These are phyloP conservation scores for Parapsyche elsis DNA, from an alignment of 1,140 invertebrate genomes.

Conservation along the genomic window DNA sequence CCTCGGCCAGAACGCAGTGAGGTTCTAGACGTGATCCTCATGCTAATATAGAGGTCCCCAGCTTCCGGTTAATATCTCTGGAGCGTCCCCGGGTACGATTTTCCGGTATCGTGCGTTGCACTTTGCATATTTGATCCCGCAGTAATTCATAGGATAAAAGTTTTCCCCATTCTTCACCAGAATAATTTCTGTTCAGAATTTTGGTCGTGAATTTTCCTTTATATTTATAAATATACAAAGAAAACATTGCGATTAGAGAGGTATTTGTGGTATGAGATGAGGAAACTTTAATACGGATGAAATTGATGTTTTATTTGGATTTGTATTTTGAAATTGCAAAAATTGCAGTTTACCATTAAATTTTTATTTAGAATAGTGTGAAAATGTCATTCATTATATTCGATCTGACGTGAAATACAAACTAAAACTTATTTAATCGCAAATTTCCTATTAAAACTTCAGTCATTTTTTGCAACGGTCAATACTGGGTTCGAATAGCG, in stretches of 20 bases:
- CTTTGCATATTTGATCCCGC: conserved; percentile 25
- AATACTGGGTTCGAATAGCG: no score
- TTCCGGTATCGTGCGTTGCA: conserved; percentile 22
- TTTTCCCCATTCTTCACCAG: background rate
- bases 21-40: background rate
- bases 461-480: background rate
- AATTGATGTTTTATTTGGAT: no score
- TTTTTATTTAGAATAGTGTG: background rate
- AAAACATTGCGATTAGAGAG: no score
- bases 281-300: no score
- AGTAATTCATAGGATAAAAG: background rate
- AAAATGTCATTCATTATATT: background rate
- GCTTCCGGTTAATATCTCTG: conserved; percentile 15
- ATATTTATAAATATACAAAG: no score
- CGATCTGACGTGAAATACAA: background rate
- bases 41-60: conserved; percentile 3
- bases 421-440: background rate
- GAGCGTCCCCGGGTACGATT: background rate
- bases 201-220: no score
- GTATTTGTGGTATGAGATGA: no score
- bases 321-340: no score
- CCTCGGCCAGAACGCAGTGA: background rate
- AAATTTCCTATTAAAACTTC: background rate
- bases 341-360: no score
- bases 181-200: no score